A percentile compares a stretch with the other conserved stretches of the same genome.
Conservation (phyloP, 35 echinoderm and acorn worm genomes). For the Ophioderma brevispina region DNA sequence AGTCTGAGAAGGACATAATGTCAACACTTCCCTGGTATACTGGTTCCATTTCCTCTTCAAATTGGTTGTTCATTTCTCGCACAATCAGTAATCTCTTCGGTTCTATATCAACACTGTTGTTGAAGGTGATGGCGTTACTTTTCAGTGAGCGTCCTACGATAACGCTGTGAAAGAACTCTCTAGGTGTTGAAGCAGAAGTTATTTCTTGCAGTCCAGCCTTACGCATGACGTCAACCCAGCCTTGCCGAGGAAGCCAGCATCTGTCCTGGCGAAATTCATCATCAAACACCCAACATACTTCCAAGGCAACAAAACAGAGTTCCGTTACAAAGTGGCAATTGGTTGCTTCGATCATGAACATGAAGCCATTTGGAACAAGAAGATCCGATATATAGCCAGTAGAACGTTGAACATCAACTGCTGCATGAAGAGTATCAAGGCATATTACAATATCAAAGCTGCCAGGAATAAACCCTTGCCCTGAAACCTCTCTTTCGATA, state of each 20-base stretch:
- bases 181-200: constrained; percentile 47
- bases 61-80: too few relatives aligned
- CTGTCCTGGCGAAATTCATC: constrained; percentile 54
- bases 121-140: background rate
- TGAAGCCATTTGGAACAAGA: constrained; percentile 61
- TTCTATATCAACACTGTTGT: too few relatives aligned
- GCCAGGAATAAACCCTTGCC: constrained; percentile 76
- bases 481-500: constrained; percentile 72
- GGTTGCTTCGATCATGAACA: constrained; percentile 75
- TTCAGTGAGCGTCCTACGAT: constrained; percentile 38
- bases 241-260: constrained; percentile 59
- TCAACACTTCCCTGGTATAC: too few relatives aligned
- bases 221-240: constrained; percentile 37
- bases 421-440: constrained; percentile 78
- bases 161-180: constrained; percentile 75
- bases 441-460: constrained; percentile 73
- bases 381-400: constrained; percentile 64
- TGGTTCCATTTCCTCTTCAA: too few relatives aligned
- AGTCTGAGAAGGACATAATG: too few relatives aligned
- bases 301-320: constrained; percentile 69
- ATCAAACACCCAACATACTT: constrained; percentile 66
- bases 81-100: too few relatives aligned
- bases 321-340: constrained; percentile 53
- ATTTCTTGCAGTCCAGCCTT: constrained; percentile 65
- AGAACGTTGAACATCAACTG: constrained; percentile 59